Base-by-base conservation (phyloP, 2,797 vertebrate genomes). In the Poliocrania exsul region DNA sequence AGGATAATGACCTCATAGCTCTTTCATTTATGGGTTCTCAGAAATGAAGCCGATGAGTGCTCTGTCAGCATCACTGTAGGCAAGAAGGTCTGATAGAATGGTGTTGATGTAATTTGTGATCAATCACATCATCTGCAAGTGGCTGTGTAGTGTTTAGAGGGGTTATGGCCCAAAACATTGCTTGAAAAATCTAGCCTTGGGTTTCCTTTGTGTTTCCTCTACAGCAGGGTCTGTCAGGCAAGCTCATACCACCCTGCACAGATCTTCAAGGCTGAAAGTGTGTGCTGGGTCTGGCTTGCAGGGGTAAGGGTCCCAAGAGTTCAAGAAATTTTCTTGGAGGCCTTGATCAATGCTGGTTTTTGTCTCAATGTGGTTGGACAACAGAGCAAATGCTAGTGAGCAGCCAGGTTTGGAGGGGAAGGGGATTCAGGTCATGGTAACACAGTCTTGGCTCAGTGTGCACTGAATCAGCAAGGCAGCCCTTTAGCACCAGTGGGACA, bases 51-150 rank as follows among this genome's bases (percentile, higher is more conserved):
- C 65, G 71, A 8, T 0, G 20, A 56, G 33, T 83, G 37, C 64
- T 86, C 81, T 90, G 71, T 93, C 88, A 95, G 81, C 88, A 73
- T 40, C 29, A 6, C 40, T 11, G 26, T 26, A 71, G 42, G 49
- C 10, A 81, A 86, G 58, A 66, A 75, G 16, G 19, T 72, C 33
- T 47, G 47, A 60, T 82, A 35, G 57, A 33, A 31, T 25, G 17
- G 71, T 53, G 77, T 56, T 49, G 92, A 89, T 2, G 9, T 69
- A 65, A 49, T 67, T 61, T 79, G 50, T 75, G 71, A 81, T 90
- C 69, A 57, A 74, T 81, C 18, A 29, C 54, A 53, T 87, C 2
- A 61, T 83, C 78, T 92, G 17, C 47, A 31, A 83, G 54, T 35
- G 50, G 7, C 42, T 83, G 16, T 15, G 25, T 37, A 38, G 33